phyloP scores from a whole-genome alignment of 2,113 vertebrate genomes.

The Phylloscopus trochilus region DNA sequence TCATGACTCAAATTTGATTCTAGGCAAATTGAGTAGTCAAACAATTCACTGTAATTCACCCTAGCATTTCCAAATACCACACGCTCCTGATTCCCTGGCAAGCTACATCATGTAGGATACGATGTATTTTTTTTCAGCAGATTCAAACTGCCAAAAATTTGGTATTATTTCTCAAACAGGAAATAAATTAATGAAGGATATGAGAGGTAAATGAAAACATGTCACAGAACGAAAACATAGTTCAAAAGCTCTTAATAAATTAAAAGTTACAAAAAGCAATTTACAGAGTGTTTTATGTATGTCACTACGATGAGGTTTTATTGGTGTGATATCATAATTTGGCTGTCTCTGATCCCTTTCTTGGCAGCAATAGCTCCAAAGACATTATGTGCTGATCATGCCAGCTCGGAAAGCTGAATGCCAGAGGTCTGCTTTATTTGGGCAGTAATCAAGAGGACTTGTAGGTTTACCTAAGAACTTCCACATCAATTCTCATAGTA shows the following conservation, averaged over 20 bases:
- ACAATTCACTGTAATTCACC: slow-evolving; percentile 1
- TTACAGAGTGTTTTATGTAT: slow-evolving; percentile 78
- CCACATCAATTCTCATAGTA: slow-evolving; percentile 12
- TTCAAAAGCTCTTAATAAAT: slow-evolving; percentile 76
- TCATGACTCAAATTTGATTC: background rate
- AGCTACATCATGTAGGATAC: slow-evolving; percentile 8
- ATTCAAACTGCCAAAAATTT: slow-evolving; percentile 51
- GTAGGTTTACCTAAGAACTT: slow-evolving; percentile 63
- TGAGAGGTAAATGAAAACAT: slow-evolving; percentile 69
- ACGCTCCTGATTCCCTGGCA: slow-evolving; percentile 26
- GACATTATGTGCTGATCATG: slow-evolving; percentile 69
- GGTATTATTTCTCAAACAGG: slow-evolving; percentile 60
- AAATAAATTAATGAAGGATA: slow-evolving; percentile 70
- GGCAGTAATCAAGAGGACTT: slow-evolving; percentile 65
- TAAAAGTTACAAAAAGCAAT: slow-evolving; percentile 78
- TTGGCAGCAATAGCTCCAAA: slow-evolving; percentile 72
- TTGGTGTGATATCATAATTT: slow-evolving; percentile 83
- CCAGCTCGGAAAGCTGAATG: slow-evolving; percentile 62
- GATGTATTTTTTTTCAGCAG: slow-evolving; percentile 46
- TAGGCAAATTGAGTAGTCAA: slow-evolving; percentile 5
- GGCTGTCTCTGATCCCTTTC: slow-evolving; percentile 74
- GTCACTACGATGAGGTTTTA: slow-evolving; percentile 77
- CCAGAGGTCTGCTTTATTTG: slow-evolving; percentile 74
- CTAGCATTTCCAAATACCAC: slow-evolving; percentile 6
- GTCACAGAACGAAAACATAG: slow-evolving; percentile 70